Percentiles rank a stretch among this genome's conserved stretches.
phyloP scores from a whole-genome alignment of 2,888 invertebrate species.

The Nasonovia ribisnigri region DNA sequence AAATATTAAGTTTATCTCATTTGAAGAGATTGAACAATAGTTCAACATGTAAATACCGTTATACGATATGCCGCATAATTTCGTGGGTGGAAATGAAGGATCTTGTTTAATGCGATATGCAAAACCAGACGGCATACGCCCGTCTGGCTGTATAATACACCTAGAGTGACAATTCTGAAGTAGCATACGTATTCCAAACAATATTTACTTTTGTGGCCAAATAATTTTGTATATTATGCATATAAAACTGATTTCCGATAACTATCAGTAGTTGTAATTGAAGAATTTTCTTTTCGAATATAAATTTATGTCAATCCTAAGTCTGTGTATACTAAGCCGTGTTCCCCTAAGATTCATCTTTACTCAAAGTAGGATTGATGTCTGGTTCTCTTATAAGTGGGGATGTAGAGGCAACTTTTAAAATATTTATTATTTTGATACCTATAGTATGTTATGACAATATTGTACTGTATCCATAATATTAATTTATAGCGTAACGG shows the following conservation, averaged over 20 bases:
- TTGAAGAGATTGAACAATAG: neutral
- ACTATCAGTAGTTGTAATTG: neutral
- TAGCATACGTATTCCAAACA: neutral
- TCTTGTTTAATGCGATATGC: conserved; percentile 9
- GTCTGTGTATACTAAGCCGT: neutral
- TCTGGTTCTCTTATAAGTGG: neutral
- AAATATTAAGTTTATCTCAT: neutral
- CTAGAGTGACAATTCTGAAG: neutral
- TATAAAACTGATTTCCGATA: neutral
- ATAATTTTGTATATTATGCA: neutral
- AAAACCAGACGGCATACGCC: neutral
- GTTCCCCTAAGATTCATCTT: neutral
- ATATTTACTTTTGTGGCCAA: neutral
- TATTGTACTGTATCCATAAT: neutral
- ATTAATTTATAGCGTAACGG: neutral
- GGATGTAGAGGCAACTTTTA: neutral
- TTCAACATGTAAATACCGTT: conserved; percentile 9
- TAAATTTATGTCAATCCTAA: neutral
- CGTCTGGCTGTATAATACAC: neutral
- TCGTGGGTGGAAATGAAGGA: conserved; percentile 33
- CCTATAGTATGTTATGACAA: neutral
- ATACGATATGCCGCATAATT: conserved; percentile 14
- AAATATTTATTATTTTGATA: neutral
- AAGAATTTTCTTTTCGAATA: neutral
- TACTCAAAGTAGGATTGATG: neutral